Percentiles rank a stretch among this genome's conserved stretches.
These are phyloP conservation scores for Pterocles burchelli DNA, from an alignment of 2,113 vertebrate species.

Conservation along the genomic window DNA sequence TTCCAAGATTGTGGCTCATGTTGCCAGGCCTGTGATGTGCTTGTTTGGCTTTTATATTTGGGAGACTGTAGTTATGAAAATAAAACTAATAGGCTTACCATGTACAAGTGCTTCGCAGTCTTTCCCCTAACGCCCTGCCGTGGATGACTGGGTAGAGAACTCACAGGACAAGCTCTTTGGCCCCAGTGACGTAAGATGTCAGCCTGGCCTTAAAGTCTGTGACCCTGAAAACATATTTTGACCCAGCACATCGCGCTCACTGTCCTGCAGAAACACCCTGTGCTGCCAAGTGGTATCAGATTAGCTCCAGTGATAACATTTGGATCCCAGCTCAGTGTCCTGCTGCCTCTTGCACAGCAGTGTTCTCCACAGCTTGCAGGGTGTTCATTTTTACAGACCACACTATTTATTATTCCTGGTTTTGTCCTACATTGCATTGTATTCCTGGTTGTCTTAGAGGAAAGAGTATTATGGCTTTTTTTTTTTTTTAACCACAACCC, in stretches of 20 bases:
- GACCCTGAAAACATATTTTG: neutral
- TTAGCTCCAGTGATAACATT: neutral
- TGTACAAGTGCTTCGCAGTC: neutral
- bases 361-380: neutral
- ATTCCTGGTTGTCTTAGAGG: neutral
- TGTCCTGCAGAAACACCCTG: neutral
- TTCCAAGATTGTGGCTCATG: conserved; percentile 42
- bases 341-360: neutral
- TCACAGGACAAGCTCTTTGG: neutral
- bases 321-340: neutral
- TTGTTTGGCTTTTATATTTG: conserved; percentile 2
- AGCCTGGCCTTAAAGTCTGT: neutral
- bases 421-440: neutral
- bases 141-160: neutral
- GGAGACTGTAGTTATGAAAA: conserved; percentile 18
- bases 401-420: neutral
- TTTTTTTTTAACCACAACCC: neutral
- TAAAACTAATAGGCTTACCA: neutral
- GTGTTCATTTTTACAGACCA: neutral
- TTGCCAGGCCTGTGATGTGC: conserved; percentile 29
- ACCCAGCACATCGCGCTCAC: neutral
- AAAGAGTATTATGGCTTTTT: neutral
- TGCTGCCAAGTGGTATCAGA: neutral
- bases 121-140: neutral
- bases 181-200: neutral